Conservation (phyloP, 2,888 invertebrate genomes). For the Leucania comma region DNA sequence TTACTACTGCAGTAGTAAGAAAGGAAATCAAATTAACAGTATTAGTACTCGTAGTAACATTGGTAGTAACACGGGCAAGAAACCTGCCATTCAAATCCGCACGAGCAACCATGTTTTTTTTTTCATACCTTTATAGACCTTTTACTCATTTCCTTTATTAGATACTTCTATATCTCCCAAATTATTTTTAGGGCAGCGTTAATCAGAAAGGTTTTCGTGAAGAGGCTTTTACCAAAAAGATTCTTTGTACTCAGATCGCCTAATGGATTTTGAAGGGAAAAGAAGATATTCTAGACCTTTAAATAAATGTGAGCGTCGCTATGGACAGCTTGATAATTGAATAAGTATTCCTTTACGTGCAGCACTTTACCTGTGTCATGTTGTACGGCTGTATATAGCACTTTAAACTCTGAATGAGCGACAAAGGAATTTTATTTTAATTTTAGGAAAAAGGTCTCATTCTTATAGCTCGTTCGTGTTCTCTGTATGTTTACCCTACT, state of each 20-base stretch:
- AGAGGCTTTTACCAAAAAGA: constrained; percentile 30
- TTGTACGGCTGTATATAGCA: constrained; percentile 37
- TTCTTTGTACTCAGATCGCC: constrained; percentile 20
- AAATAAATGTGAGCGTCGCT: constrained; percentile 25
- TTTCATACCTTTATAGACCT: neutral
- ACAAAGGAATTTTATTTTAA: constrained; percentile 5
- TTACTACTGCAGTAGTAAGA: too few species aligned
- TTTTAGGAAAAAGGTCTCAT: neutral
- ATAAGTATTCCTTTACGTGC: constrained; percentile 50
- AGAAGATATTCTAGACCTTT: constrained; percentile 36
- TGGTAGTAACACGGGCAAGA: too few species aligned
- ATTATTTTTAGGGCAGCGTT: constrained; percentile 23
- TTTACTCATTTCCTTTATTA: constrained; percentile 26
- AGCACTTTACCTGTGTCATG: constrained; percentile 44
- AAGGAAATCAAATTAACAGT: too few species aligned
- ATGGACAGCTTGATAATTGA: constrained; percentile 50
- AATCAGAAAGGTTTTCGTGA: constrained; percentile 4
- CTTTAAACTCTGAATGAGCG: constrained; percentile 37
- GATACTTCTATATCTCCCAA: constrained; percentile 21
- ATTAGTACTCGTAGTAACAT: too few species aligned
- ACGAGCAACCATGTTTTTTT: neutral
- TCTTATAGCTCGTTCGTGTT: too few species aligned
- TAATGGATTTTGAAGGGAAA: constrained; percentile 34
- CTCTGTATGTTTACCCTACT: too few species aligned
- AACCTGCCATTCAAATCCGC: neutral